A percentile compares a stretch with the other conserved stretches of the same genome.
These are phyloP conservation scores for Bhutanitis thaidina DNA, from an alignment of 2,888 invertebrate genomes.

Conservation along the genomic window DNA sequence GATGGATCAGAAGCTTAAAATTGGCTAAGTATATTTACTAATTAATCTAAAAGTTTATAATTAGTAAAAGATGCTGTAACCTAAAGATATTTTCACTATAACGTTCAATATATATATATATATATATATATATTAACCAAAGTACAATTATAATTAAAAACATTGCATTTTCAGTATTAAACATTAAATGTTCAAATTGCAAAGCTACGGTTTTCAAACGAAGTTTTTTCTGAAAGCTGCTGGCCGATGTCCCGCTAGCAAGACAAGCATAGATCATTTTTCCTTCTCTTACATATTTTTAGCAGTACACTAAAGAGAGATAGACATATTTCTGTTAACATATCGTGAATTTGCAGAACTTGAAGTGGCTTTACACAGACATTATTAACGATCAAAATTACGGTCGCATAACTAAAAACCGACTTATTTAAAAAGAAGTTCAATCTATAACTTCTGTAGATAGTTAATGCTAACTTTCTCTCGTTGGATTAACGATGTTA, in stretches of 20 bases:
- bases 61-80: too few relatives aligned
- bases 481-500: constrained; percentile 42
- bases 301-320: constrained; percentile 49
- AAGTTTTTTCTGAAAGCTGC: constrained; percentile 78
- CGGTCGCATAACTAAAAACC: constrained; percentile 56
- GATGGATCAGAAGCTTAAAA: too few relatives aligned
- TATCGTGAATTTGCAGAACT: constrained; percentile 64
- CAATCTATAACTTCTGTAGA: constrained; percentile 22
- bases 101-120: too few relatives aligned
- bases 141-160: too few relatives aligned
- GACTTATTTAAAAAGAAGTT: constrained; percentile 43
- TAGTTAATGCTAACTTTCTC: constrained; percentile 30
- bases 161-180: too few relatives aligned
- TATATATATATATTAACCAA: too few relatives aligned
- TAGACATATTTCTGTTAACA: constrained; percentile 34
- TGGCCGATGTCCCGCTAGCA: constrained; percentile 79
- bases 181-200: constrained; percentile 44
- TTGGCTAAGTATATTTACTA: too few relatives aligned
- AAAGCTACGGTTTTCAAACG: constrained; percentile 38
- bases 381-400: constrained; percentile 62
- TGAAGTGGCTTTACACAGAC: constrained; percentile 63
- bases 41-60: too few relatives aligned
- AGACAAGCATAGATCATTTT: constrained; percentile 50
- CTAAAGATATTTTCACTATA: too few relatives aligned
- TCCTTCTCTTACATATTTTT: constrained; percentile 44